Conservation (phyloP, 1,140 invertebrate genomes). For the Lycorma delicatula region DNA sequence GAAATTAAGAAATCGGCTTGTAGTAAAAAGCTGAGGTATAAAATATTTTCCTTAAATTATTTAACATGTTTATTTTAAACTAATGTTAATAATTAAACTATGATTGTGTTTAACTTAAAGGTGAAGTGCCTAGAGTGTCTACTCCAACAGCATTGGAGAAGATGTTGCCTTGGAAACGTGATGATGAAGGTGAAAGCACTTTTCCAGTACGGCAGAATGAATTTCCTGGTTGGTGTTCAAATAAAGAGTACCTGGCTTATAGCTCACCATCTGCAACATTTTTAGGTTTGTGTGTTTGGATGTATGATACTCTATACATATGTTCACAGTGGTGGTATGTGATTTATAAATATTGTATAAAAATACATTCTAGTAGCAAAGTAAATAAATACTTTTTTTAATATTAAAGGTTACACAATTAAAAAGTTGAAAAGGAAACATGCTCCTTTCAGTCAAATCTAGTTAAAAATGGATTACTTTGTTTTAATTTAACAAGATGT, state of each 20-base stretch:
- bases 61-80: neutral
- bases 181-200: slow-evolving; percentile 54
- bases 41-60: neutral
- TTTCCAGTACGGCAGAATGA: slow-evolving; percentile 74
- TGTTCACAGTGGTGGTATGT: neutral
- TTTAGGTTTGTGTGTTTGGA: slow-evolving; percentile 52
- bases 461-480: no score
- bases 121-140: slow-evolving; percentile 58
- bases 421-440: no score
- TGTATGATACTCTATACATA: neutral
- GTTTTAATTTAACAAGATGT: no score
- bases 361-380: neutral
- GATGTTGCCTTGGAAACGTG: slow-evolving; percentile 80
- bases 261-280: slow-evolving; percentile 85
- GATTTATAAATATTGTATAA: neutral
- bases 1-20: no score
- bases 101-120: no score
- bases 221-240: slow-evolving; percentile 85
- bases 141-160: slow-evolving; percentile 77
- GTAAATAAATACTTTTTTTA: neutral
- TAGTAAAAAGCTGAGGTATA: neutral
- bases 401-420: no score
- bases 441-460: no score
- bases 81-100: no score
- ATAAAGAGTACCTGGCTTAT: slow-evolving; percentile 86